Base-by-base conservation (phyloP, 1,140 invertebrate species). In the Drosophila nikananu region DNA sequence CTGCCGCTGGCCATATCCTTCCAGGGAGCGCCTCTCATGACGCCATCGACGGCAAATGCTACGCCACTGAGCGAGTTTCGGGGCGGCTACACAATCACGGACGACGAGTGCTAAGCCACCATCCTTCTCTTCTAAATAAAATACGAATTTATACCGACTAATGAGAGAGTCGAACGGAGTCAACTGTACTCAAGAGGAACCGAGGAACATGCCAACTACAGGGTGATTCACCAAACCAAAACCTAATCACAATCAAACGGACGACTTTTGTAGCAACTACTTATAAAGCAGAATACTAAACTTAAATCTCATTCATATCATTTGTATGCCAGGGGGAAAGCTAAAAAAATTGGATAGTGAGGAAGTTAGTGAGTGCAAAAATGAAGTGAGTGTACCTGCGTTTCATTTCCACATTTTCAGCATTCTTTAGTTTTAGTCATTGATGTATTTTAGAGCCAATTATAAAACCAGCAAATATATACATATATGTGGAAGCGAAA, bases 1-100 rank as follows among this genome's bases (percentile, higher is more conserved):
- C 91, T 95, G 12, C 95, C 95, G 8, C 75, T 95, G 75, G 95
- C 95, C 62, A 94, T 95, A 48, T 95, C 95, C 80, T 93, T 95
- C 55, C 95, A 95, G 81, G 94, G 94, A 13, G 95, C 94, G 10
- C 94, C 95, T 9, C 83, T 95, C 32, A 91, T 95, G 68, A 95
- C 95, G 42, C 94, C 95, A 44, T 91, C 91, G 42, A 91, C 91
- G 17, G 64, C 77, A 23, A 92, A 91, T 80, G 90, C 81, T 30
- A 93, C 91, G 67, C 86, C 91, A 42, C 62, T 93, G 52, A 93
- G 90, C 73, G 92, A 93, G 64, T 92, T 93, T 66, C 91, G 90
- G 46, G 82, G 78, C 61, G 80, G 89, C 74, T 93, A 91, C 58
- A 84, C 90, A 66, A 92, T 92, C 59, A 91, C 77, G 37, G 92